phyloP scores from a whole-genome alignment of 2,113 vertebrate species.

The Heliornis fulica region DNA sequence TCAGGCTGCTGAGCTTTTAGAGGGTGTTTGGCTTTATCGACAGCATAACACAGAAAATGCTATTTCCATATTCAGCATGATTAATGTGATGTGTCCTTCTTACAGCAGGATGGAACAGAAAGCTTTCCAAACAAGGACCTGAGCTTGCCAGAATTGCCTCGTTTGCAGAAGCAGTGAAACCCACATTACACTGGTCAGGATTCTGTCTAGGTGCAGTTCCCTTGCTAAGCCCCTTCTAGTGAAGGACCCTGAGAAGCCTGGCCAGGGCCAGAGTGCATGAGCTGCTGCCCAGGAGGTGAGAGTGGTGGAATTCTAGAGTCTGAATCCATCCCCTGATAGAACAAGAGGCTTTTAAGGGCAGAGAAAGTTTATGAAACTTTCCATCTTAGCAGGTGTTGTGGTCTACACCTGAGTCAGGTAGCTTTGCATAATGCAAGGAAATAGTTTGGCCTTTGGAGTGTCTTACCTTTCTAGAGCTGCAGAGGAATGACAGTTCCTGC shows the following conservation, averaged over 20 bases:
- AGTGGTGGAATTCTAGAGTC: background rate
- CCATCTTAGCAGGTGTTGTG: background rate
- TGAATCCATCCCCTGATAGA: background rate
- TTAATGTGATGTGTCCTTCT: background rate
- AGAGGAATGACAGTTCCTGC: background rate
- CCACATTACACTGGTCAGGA: background rate
- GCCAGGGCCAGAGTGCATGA: background rate
- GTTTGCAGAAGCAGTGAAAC: background rate
- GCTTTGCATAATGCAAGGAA: background rate
- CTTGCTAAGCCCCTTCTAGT: background rate
- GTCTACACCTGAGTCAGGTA: background rate
- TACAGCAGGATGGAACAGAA: background rate
- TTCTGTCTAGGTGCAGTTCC: background rate
- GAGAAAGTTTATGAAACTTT: background rate
- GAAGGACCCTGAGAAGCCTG: background rate
- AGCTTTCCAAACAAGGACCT: background rate
- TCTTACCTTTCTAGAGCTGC: background rate
- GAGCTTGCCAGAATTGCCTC: background rate
- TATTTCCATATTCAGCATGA: background rate
- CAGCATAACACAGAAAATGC: background rate
- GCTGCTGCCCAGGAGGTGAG: background rate
- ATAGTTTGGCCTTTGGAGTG: background rate
- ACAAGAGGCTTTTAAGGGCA: background rate
- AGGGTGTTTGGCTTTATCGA: background rate
- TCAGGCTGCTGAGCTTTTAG: background rate